Percentiles rank a stretch among this genome's conserved stretches.
phyloP scores from a whole-genome alignment of 1,140 invertebrate species.

The Zeugodacus cucurbitae region DNA sequence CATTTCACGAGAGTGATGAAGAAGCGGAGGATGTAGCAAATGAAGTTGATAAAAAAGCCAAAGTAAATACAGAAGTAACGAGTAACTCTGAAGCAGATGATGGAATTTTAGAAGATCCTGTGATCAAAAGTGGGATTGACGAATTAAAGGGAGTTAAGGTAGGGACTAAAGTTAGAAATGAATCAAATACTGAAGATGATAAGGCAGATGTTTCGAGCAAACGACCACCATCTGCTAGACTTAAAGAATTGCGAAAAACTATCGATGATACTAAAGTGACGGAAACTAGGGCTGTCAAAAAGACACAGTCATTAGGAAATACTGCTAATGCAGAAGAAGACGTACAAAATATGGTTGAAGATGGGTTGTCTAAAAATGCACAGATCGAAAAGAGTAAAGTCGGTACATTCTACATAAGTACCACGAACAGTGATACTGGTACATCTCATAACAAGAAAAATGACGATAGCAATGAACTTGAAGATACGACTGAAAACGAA shows the following conservation, averaged over 20 bases:
- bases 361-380: background rate
- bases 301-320: background rate
- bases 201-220: background rate
- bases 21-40: background rate
- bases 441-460: background rate
- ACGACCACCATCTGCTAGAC: background rate
- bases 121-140: background rate
- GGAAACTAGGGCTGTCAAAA: background rate
- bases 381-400: background rate
- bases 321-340: background rate
- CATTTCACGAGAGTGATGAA: background rate
- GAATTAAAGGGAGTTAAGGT: background rate
- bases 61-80: no score
- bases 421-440: background rate
- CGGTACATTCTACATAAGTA: slow-evolving; percentile 22
- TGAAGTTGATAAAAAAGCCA: background rate
- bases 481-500: background rate
- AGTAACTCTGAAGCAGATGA: background rate
- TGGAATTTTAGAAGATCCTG: background rate
- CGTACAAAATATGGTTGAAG: background rate
- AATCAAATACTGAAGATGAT: background rate
- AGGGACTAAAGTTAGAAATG: background rate
- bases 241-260: background rate
- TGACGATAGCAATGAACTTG: background rate
- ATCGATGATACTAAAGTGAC: background rate